These are phyloP conservation scores for Canis aureus DNA, from an alignment of 2,113 vertebrate genomes.

Conservation along the genomic window DNA sequence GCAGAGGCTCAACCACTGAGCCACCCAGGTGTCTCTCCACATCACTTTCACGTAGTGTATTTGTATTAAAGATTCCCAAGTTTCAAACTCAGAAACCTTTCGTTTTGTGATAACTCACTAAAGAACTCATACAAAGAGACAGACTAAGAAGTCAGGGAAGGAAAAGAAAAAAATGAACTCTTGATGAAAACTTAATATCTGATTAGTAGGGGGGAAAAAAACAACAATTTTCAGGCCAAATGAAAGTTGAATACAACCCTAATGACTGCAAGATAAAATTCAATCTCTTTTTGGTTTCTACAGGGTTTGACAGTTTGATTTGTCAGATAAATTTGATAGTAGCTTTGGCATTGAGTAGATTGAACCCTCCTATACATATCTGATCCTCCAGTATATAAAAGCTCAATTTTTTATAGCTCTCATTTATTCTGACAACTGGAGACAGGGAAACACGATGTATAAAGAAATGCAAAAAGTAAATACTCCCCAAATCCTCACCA, in stretches of 20 bases:
- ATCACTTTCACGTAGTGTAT: background rate
- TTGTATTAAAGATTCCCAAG: background rate
- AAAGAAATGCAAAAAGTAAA: background rate
- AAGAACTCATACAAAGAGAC: background rate
- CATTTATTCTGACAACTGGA: constrained; percentile 9
- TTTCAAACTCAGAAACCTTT: background rate
- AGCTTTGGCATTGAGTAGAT: background rate
- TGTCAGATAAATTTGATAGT: background rate
- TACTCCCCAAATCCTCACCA: background rate
- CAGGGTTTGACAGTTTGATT: background rate
- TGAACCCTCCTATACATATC: background rate
- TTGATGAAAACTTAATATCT: background rate
- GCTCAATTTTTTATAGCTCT: background rate
- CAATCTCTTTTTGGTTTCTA: background rate
- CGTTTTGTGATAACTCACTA: background rate
- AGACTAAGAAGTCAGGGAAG: background rate
- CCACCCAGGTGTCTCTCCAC: background rate
- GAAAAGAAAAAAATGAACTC: background rate
- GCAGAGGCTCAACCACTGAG: too few relatives aligned
- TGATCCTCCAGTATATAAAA: background rate
- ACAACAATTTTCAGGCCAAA: background rate
- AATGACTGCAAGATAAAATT: background rate
- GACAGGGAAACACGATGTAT: background rate
- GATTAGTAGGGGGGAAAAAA: background rate
- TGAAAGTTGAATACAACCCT: background rate